A percentile compares a stretch with the other conserved stretches of the same genome.
phyloP scores from a whole-genome alignment of 2,888 invertebrate genomes.

The Nezara viridula region DNA sequence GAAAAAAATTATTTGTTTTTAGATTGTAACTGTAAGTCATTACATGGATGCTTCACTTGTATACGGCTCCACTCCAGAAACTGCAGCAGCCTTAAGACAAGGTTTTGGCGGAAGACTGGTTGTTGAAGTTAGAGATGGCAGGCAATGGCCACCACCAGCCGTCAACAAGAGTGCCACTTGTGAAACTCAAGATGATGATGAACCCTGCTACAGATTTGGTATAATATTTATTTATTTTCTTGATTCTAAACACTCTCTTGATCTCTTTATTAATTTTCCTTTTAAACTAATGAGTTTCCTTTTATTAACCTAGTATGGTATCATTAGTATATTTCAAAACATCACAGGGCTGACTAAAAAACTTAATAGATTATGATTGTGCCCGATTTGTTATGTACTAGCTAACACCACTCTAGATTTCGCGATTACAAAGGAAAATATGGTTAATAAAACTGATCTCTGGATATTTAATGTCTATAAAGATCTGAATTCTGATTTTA shows the following conservation, averaged over 20 bases:
- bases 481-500: too few relatives aligned
- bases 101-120: conserved; percentile 67
- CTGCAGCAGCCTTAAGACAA: conserved; percentile 66
- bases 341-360: too few relatives aligned
- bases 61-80: conserved; percentile 66
- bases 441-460: too few relatives aligned
- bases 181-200: conserved; percentile 74
- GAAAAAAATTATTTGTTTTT: not conserved
- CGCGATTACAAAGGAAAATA: too few relatives aligned
- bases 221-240: conserved; percentile 64
- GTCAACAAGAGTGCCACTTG: conserved; percentile 81
- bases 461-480: too few relatives aligned
- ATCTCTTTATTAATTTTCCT: not conserved
- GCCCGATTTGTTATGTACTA: too few relatives aligned
- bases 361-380: too few relatives aligned
- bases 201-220: conserved; percentile 84
- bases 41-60: conserved; percentile 67
- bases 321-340: too few relatives aligned
- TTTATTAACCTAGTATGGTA: too few relatives aligned
- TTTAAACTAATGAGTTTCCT: too few relatives aligned
- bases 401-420: too few relatives aligned
- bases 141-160: conserved; percentile 79
- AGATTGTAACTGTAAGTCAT: conserved; percentile 67
- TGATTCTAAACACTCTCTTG: not conserved
- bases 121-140: conserved; percentile 76